Evolutionary conservation across 2,797 vertebrate genomes (phyloP).

Genomic region (Sebastes miniatus): DNA sequence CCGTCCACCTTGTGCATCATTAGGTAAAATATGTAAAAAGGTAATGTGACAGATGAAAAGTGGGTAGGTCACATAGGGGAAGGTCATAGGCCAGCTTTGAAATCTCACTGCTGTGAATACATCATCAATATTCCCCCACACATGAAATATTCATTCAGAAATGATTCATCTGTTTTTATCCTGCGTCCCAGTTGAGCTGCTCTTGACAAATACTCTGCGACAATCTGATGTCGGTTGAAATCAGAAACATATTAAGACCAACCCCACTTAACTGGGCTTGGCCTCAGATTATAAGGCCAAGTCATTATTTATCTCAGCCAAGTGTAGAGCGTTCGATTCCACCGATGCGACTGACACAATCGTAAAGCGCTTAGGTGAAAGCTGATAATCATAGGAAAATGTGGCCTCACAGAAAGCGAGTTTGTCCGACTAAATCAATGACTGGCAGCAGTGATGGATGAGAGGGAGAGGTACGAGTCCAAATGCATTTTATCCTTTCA

Average conservation of each 20-base stretch:
- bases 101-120: neutral
- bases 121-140: neutral
- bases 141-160: conserved; percentile 13
- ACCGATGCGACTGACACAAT: conserved; percentile 22
- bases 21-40: neutral
- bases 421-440: conserved; percentile 56
- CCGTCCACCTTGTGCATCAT: neutral
- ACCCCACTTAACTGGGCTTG: conserved; percentile 38
- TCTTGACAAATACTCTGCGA: conserved; percentile 4
- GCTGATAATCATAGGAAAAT: conserved; percentile 61
- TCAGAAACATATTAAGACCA: conserved; percentile 48
- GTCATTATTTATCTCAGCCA: conserved; percentile 40
- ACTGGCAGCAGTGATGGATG: conserved; percentile 27
- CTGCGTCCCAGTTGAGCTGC: neutral
- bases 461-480: conserved; percentile 1
- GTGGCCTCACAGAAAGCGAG: conserved; percentile 35
- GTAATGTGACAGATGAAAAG: neutral
- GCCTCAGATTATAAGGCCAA: conserved; percentile 51
- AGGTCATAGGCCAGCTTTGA: conserved; percentile 4
- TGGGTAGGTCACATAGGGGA: neutral
- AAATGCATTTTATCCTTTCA: conserved; percentile 43
- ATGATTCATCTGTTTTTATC: neutral
- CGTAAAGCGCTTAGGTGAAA: conserved; percentile 68
- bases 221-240: conserved; percentile 18
- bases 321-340: conserved; percentile 26